A percentile compares a stretch with the other conserved stretches of the same genome.
Conservation (phyloP, 2,888 invertebrate genomes). For the Ophioninae sp. region DNA sequence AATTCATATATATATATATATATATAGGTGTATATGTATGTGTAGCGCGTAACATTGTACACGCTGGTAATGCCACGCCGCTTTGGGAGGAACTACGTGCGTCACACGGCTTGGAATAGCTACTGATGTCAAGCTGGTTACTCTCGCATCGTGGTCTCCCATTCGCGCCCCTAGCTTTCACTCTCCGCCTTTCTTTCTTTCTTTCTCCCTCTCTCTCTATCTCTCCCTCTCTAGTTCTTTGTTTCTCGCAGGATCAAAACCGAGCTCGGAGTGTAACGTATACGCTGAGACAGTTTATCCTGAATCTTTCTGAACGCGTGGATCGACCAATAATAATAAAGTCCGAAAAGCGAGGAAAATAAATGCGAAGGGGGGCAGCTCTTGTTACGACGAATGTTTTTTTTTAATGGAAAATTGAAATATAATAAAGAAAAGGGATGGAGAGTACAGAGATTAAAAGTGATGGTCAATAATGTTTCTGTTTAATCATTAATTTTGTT, state of each 20-base stretch:
- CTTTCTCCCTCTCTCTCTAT: constrained; percentile 21
- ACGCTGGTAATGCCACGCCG: constrained; percentile 25
- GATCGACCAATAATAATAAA: constrained; percentile 41
- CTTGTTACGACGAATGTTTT: too few species aligned
- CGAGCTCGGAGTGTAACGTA: constrained; percentile 37
- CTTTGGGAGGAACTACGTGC: constrained; percentile 67
- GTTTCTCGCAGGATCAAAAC: constrained; percentile 41
- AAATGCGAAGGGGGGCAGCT: neutral
- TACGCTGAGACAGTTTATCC: constrained; percentile 16
- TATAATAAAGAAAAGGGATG: too few species aligned
- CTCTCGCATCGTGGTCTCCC: constrained; percentile 24
- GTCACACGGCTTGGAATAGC: constrained; percentile 80
- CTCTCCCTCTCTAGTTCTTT: neutral
- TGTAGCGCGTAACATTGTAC: constrained; percentile 37
- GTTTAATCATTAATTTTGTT: too few species aligned
- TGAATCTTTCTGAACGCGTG: constrained; percentile 42
- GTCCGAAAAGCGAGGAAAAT: constrained; percentile 20
- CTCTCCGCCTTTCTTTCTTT: neutral
- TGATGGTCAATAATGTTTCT: too few species aligned
- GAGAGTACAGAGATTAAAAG: too few species aligned
- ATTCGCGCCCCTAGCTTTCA: neutral
- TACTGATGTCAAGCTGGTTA: constrained; percentile 77
- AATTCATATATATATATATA: neutral
- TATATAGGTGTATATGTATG: neutral
- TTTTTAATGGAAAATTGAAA: too few species aligned